phyloP scores from a whole-genome alignment of 2,797 vertebrate genomes.

The Pseudochirops corinnae region DNA sequence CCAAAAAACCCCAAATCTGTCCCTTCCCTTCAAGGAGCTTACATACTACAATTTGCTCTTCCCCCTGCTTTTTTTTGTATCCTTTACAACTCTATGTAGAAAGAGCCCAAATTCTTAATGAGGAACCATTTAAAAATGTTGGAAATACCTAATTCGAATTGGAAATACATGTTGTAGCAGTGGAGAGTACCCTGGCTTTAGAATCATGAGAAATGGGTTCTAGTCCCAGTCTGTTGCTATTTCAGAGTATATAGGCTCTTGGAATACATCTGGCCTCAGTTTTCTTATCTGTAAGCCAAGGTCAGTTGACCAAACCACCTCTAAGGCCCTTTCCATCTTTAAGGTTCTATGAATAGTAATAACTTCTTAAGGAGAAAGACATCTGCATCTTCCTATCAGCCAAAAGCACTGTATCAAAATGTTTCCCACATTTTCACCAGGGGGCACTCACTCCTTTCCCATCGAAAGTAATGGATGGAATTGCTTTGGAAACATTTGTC shows the following conservation, averaged over 20 bases:
- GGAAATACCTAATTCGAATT: background rate
- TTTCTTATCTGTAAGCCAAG: background rate
- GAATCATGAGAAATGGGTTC: background rate
- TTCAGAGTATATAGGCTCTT: background rate
- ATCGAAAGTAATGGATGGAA: slow-evolving; percentile 63
- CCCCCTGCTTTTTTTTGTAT: background rate
- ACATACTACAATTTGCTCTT: background rate
- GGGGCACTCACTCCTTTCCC: slow-evolving; percentile 82
- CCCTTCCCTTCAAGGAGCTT: background rate
- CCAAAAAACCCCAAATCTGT: background rate
- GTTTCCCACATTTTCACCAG: slow-evolving; percentile 80
- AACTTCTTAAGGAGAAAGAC: slow-evolving; percentile 78
- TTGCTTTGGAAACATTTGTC: slow-evolving; percentile 62
- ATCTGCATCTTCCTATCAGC: slow-evolving; percentile 75
- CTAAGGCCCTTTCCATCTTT: background rate
- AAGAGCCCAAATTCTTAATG: background rate
- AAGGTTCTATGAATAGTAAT: slow-evolving; percentile 30
- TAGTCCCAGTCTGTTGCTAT: background rate
- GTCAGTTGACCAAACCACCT: background rate
- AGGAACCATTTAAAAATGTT: slow-evolving; percentile 2
- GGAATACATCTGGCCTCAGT: background rate
- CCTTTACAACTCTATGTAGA: slow-evolving; percentile 8
- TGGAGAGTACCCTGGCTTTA: background rate
- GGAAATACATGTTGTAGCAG: background rate
- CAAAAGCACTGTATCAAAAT: slow-evolving; percentile 78